Evolutionary conservation across 2,888 invertebrate species (phyloP).

Genomic region (Drepana falcataria): DNA sequence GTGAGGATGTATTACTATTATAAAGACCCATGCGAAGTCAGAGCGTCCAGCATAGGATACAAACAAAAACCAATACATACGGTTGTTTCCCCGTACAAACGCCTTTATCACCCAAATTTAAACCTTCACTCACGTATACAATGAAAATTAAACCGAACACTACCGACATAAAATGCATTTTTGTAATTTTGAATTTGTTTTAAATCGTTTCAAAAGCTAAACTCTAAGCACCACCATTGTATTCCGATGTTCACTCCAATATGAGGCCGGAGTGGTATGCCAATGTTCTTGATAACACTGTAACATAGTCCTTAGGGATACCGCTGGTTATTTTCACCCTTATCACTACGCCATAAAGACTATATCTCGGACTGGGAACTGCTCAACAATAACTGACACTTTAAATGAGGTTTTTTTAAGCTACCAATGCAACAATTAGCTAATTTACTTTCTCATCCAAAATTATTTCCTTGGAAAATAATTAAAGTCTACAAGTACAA

Average conservation of each 20-base stretch:
- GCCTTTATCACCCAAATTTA: slow-evolving; percentile 33
- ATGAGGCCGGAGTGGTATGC: slow-evolving; percentile 12
- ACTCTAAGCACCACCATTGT: slow-evolving; percentile 16
- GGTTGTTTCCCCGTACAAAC: slow-evolving; percentile 39
- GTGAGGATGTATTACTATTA: no score
- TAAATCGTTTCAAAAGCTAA: neutral
- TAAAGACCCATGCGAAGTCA: no score
- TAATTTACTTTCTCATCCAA: no score
- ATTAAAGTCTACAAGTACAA: no score
- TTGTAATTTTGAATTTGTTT: neutral
- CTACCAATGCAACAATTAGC: no score
- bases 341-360: neutral
- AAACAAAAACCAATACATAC: slow-evolving; percentile 14
- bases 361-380: neutral
- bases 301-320: neutral
- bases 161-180: slow-evolving; percentile 3
- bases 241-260: slow-evolving; percentile 7
- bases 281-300: slow-evolving; percentile 8
- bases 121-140: slow-evolving; percentile 15
- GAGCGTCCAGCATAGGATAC: no score
- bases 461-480: no score
- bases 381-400: neutral
- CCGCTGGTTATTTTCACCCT: neutral
- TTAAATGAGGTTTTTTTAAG: no score
- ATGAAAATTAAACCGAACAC: slow-evolving; percentile 20